Conservation (phyloP, 2,113 vertebrate species). For the human (Homo sapiens) region GRCh38 chr12:27785001-27785500, state of each 20-base stretch:
- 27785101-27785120: fast-evolving
- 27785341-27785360: background rate
- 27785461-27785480: background rate
- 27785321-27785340: background rate
- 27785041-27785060: background rate
- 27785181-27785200: background rate
- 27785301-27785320: background rate
- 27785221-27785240: background rate
- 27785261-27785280: background rate
- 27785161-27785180: background rate
- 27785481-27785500: background rate
- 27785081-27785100: background rate
- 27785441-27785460: background rate
- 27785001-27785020: background rate
- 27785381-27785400: background rate
- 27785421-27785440: background rate
- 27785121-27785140: background rate
- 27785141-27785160: background rate
- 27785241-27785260: background rate
- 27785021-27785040: background rate
- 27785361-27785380: background rate
- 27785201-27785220: background rate
- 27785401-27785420: no score
- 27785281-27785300: background rate
- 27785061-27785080: background rate